Evolutionary conservation across 2,113 vertebrate species (phyloP).

Genomic region (Gorsachius goisagi): DNA sequence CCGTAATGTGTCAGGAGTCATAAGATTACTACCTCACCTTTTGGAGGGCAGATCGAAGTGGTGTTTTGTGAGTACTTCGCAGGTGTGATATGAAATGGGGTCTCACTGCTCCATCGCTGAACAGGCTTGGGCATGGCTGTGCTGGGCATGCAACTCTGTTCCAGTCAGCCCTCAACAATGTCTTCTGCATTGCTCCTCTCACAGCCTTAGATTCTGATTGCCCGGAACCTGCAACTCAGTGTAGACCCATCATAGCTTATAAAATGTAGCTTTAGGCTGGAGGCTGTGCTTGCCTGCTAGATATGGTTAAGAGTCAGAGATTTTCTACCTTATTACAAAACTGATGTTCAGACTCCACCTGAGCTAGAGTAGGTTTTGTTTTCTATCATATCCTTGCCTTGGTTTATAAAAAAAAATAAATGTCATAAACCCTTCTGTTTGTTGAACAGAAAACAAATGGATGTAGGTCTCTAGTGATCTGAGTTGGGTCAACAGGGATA

Average conservation of each 20-base stretch:
- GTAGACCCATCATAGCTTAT: background rate
- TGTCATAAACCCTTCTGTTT: background rate
- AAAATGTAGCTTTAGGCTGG: background rate
- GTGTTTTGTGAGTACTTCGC: background rate
- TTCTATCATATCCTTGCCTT: background rate
- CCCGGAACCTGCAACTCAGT: background rate
- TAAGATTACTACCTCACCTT: background rate
- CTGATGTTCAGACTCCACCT: background rate
- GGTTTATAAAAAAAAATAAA: background rate
- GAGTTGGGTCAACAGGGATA: background rate
- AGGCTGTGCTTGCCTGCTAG: background rate
- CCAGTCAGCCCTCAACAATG: background rate
- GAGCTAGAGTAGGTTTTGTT: background rate
- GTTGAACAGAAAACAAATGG: background rate
- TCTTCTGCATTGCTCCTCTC: background rate
- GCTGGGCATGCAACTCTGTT: background rate
- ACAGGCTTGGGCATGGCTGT: background rate
- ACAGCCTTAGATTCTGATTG: background rate
- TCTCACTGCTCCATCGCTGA: fast-evolving
- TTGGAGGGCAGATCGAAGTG: background rate
- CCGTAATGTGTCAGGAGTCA: background rate
- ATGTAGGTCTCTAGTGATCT: background rate
- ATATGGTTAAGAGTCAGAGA: background rate
- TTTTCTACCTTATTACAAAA: background rate
- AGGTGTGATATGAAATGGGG: background rate